These are phyloP conservation scores for Cabera pusaria DNA, from an alignment of 2,888 invertebrate species.

Conservation along the genomic window DNA sequence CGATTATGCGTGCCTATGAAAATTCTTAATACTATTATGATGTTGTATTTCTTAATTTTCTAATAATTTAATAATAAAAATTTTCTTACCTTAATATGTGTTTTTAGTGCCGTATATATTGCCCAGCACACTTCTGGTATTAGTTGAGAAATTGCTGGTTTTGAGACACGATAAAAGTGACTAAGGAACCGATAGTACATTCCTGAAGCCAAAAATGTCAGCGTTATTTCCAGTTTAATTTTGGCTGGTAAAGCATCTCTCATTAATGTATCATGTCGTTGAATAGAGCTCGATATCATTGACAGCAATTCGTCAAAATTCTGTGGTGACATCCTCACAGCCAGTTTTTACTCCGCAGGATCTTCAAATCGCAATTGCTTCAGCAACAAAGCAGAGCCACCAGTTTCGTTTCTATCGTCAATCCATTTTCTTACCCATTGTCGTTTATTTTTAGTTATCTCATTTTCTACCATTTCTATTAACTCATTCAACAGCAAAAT, in stretches of 20 bases:
- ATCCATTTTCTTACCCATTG: no score
- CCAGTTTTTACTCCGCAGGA: constrained; percentile 29
- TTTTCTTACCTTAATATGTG: constrained; percentile 21
- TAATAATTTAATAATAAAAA: no score
- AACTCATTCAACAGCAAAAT: no score
- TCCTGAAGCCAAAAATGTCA: constrained; percentile 40
- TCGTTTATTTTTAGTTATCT: no score
- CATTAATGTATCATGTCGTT: constrained; percentile 35
- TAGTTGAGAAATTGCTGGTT: constrained; percentile 33
- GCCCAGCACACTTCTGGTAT: constrained; percentile 39
- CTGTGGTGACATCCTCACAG: constrained; percentile 29
- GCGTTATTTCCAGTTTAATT: constrained; percentile 40
- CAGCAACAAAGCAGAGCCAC: constrained; percentile 33
- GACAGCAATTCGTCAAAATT: constrained; percentile 32
- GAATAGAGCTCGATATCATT: constrained; percentile 31
- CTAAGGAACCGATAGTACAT: constrained; percentile 31
- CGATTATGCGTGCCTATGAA: constrained; percentile 20
- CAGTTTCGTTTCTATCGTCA: no score
- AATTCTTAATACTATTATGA: neutral
- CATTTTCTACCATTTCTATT: no score
- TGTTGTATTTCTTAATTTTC: neutral
- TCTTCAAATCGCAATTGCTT: constrained; percentile 31
- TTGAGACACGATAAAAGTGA: constrained; percentile 37
- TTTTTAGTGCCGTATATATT: constrained; percentile 26
- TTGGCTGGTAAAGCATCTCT: constrained; percentile 39